Evolutionary conservation across 2,113 vertebrate species (phyloP), one percentile per base, ranked within the genome.

Genomic region (Albula glossodonta): DNA sequence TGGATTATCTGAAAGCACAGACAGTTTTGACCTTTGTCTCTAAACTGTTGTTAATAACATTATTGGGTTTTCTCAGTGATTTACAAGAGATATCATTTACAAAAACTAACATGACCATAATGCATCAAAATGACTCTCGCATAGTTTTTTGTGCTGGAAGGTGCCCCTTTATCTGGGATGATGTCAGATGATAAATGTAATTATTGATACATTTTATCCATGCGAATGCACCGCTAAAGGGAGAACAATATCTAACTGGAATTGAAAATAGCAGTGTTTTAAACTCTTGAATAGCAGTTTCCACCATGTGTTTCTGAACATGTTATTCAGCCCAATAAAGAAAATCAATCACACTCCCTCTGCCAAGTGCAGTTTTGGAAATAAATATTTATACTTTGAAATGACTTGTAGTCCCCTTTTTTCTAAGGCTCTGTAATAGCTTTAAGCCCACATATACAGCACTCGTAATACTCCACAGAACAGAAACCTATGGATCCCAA

Each of bases 311-410:
- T 85, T 93, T 80, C 91, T 87, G 88, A 89, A 91, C 90, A 93
- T 89, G 90, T 91, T 88, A 92, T 89, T 50, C 78, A 12, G 50
- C 82, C 80, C 84, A 52, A 86, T 70, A 89, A 88, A 86, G 89
- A 90, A 90, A 92, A 92, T 93, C 91, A 92, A 92, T 93, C 91
- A 93, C 80, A 84, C 88, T 87, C 90, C 91, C 90, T 89, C 92
- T 94, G 93, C 93, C 93, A 93, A 92, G 89, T 87, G 87, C 90
- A 89, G 70, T 87, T 93, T 92, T 91, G 90, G 93, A 93, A 92
- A 93, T 94, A 93, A 94, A 94, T 95, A 94, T 94, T 94, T 94
- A 94, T 90, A 87, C 88, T 90, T 90, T 90, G 79, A 93, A 95
- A 94, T 94, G 92, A 92, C 92, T 93, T 93, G 93, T 83, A 74